A percentile compares a stretch with the other conserved stretches of the same genome.
phyloP scores from a whole-genome alignment of 1,140 invertebrate species.

The Telenomus remus region DNA sequence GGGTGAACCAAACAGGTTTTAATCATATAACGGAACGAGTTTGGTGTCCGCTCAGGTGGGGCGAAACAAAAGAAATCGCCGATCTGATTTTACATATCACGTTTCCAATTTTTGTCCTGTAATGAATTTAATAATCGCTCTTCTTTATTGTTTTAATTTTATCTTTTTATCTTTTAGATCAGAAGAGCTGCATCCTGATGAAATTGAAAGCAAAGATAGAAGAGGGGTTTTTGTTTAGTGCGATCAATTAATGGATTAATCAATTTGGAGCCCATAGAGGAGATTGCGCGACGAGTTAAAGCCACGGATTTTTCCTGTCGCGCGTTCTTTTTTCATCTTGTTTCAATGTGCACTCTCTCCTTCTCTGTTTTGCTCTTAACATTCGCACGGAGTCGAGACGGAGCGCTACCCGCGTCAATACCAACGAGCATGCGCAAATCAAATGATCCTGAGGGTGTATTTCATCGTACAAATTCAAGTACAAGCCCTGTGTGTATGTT shows the following conservation, averaged over 20 bases:
- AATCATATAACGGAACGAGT: too few relatives aligned
- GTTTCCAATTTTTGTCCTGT: too few relatives aligned
- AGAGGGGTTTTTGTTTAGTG: not conserved
- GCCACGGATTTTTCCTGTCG: not conserved
- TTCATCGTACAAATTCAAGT: slow-evolving; percentile 38
- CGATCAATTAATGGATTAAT: not conserved
- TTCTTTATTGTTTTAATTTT: too few relatives aligned
- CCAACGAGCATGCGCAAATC: slow-evolving; percentile 66
- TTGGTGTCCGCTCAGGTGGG: too few relatives aligned
- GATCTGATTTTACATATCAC: too few relatives aligned
- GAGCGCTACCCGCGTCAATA: slow-evolving; percentile 68
- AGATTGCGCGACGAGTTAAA: not conserved
- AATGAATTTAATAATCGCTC: too few relatives aligned
- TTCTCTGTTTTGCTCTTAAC: slow-evolving; percentile 49
- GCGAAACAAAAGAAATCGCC: too few relatives aligned
- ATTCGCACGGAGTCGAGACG: slow-evolving; percentile 61
- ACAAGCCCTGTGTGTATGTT: slow-evolving; percentile 3
- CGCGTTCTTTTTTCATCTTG: slow-evolving; percentile 33
- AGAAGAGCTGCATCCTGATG: too few relatives aligned
- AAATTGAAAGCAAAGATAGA: not conserved
- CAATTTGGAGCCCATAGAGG: not conserved
- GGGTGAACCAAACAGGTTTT: not conserved
- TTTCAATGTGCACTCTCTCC: slow-evolving; percentile 10
- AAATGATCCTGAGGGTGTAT: slow-evolving; percentile 47
- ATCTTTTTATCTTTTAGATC: too few relatives aligned